Base-by-base conservation (phyloP, 2,113 vertebrate species). In the Pseudorhombus dupliciocellatus region DNA sequence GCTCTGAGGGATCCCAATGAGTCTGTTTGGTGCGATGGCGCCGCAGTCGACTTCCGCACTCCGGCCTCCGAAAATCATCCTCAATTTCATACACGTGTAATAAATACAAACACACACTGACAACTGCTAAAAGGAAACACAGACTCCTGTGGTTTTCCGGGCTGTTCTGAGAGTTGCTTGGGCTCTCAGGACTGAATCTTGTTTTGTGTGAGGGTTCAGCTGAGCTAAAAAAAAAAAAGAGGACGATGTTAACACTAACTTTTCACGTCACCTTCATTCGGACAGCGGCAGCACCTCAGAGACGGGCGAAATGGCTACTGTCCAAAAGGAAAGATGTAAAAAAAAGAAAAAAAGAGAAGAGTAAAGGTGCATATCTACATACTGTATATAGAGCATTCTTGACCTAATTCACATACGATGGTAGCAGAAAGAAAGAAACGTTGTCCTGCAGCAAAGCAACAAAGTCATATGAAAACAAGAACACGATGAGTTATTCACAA, bases 321-420 rank as follows among this genome's bases (percentile, higher is more conserved):
- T 69, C 74, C 73, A 75, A 80, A 76, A 50, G 54, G 40, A 85
- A 86, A 80, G 77, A 85, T 75, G 80, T 73, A 76, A 85, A 68
- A 84, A 51, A 83, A 86, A 31, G 71, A 51, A 81, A 85, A 37
- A 75, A 77, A 86, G 63, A 83, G 42, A 83, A 86, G 31, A 75
- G 92, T 92, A 95, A 95, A 94, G 92, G 93, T 94, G 95, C 94
- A 95, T 95, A 93, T 95, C 94, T 97, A 96, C 95, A 94, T 48
- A 77, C 69, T 75, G 79, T 94, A 95, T 93, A 96, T 93, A 95
- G 95, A 95, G 94, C 94, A 94, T 96, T 95, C 93, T 94, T 93
- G 93, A 93, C 94, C 94, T 95, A 95, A 95, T 94, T 95, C 95
- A 97, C 95, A 95, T 92, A 95, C 94, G 83, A 89, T 80, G 95